Percentiles rank a stretch among this genome's conserved stretches.
Evolutionary conservation across 2,113 vertebrate species (phyloP).

Genomic region (Hippoglossus stenolepis): DNA sequence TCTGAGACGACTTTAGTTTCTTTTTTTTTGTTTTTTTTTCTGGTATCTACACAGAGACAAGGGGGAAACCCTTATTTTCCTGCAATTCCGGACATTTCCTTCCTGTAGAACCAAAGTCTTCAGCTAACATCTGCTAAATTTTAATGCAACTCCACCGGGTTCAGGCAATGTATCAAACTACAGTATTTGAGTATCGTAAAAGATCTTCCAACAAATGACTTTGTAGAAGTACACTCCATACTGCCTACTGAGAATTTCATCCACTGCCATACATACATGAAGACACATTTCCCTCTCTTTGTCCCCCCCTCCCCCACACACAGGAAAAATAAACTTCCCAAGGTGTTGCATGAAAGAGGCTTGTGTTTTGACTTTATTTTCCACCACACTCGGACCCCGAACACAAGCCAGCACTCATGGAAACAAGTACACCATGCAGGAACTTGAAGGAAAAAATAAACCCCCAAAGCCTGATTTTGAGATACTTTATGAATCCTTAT

Average conservation of each 20-base stretch:
- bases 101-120: neutral
- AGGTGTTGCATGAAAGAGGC: slow-evolving; percentile 70
- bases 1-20: neutral
- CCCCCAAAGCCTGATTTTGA: slow-evolving; percentile 21
- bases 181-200: slow-evolving; percentile 29
- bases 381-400: slow-evolving; percentile 63
- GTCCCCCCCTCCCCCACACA: slow-evolving; percentile 17
- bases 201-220: slow-evolving; percentile 38
- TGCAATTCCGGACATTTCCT: slow-evolving; percentile 3
- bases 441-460: slow-evolving; percentile 37
- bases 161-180: slow-evolving; percentile 17
- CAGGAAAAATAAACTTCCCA: slow-evolving; percentile 66
- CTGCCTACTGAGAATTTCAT: slow-evolving; percentile 30
- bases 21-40: neutral
- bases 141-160: neutral
- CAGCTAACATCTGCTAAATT: neutral
- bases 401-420: slow-evolving; percentile 64
- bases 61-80: neutral
- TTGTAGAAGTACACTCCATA: slow-evolving; percentile 2
- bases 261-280: slow-evolving; percentile 33
- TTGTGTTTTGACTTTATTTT: slow-evolving; percentile 77
- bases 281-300: slow-evolving; percentile 35
- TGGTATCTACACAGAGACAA: neutral
- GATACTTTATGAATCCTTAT: slow-evolving; percentile 31
- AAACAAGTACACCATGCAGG: slow-evolving; percentile 54